Evolutionary conservation across 2,888 invertebrate species (phyloP).

Genomic region (Podotricha telesiphe): DNA sequence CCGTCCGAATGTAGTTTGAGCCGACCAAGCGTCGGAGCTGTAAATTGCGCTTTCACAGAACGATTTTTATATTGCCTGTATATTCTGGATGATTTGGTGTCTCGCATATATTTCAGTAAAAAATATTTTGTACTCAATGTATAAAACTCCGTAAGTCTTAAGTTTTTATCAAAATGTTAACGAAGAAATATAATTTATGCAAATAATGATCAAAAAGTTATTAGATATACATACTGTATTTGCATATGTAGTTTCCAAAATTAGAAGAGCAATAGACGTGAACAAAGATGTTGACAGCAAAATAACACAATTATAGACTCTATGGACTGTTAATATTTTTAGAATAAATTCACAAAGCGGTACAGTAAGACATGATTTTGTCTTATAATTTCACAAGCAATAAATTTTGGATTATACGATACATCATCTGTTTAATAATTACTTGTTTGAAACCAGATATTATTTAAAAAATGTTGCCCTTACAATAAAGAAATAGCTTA

Average conservation of each 20-base stretch:
- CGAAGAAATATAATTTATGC: too few relatives aligned
- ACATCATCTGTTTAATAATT: neutral
- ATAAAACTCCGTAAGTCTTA: too few relatives aligned
- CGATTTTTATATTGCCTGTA: neutral
- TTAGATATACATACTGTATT: too few relatives aligned
- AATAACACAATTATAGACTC: neutral
- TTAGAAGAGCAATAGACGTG: neutral
- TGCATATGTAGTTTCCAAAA: neutral
- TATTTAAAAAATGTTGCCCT: neutral
- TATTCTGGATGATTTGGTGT: too few relatives aligned
- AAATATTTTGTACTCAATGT: too few relatives aligned
- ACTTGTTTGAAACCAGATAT: neutral
- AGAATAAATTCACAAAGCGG: neutral
- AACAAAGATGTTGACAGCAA: neutral
- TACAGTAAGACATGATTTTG: neutral
- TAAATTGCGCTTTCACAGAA: conserved; percentile 49
- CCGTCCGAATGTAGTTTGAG: conserved; percentile 50
- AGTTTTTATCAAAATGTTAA: too few relatives aligned
- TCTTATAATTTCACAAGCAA: conserved; percentile 8
- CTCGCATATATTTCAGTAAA: too few relatives aligned
- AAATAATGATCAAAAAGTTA: too few relatives aligned
- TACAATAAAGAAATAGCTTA: neutral
- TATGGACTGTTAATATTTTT: neutral
- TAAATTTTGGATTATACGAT: neutral
- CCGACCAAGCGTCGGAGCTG: conserved; percentile 57